Percentiles rank a stretch among this genome's conserved stretches.
phyloP scores from a whole-genome alignment of 2,888 invertebrate species.

The Epinotia brunnichana region DNA sequence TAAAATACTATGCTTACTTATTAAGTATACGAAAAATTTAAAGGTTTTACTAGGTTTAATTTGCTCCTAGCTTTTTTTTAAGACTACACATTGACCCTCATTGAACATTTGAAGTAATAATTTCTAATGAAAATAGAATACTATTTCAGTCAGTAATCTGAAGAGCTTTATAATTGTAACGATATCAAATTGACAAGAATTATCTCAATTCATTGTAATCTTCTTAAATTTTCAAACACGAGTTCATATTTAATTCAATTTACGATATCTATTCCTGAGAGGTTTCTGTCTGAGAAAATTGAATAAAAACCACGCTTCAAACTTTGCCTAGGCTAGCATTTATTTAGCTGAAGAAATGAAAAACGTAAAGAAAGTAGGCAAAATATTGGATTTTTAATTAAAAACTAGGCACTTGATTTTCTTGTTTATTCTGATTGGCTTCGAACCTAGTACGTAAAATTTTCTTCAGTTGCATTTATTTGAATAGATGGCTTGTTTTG shows the following conservation, averaged over 20 bases:
- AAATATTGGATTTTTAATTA: conserved; percentile 34
- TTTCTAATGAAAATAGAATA: neutral
- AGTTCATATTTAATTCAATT: conserved; percentile 30
- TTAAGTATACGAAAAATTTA: neutral
- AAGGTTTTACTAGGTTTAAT: no score
- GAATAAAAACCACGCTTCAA: conserved; percentile 20
- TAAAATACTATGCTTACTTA: no score
- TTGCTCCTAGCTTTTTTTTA: no score
- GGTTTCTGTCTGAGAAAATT: conserved; percentile 31
- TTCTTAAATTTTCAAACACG: conserved; percentile 31
- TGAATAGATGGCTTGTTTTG: neutral
- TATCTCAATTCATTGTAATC: conserved; percentile 29
- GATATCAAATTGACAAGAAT: conserved; percentile 16
- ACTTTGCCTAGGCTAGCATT: conserved; percentile 21
- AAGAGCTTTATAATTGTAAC: conserved; percentile 3
- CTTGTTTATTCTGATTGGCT: conserved; percentile 4
- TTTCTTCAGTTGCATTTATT: conserved; percentile 8
- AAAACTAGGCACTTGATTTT: conserved; percentile 9
- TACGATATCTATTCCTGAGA: conserved; percentile 33
- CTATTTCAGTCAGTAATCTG: conserved; percentile 11
- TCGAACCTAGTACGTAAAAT: neutral
- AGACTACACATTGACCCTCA: no score
- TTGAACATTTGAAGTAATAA: neutral
- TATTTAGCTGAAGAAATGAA: conserved; percentile 12
- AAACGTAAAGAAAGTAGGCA: conserved; percentile 21